A percentile compares a stretch with the other conserved stretches of the same genome.
Evolutionary conservation across 2,797 vertebrate genomes (phyloP).

Genomic region (Phalloptychus januarius): DNA sequence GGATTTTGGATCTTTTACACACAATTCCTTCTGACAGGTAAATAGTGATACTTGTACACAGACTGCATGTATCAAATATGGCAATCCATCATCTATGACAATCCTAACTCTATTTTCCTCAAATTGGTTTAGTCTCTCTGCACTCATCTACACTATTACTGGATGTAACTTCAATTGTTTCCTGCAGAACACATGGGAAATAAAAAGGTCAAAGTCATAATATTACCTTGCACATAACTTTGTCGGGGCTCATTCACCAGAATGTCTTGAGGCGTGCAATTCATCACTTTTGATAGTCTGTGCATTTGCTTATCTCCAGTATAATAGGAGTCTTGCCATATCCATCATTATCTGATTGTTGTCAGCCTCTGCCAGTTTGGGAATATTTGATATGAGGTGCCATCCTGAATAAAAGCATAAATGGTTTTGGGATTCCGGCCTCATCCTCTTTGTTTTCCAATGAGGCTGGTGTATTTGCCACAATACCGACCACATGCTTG

Average conservation of each 20-base stretch:
- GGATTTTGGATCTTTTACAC: not conserved
- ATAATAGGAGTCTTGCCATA: not conserved
- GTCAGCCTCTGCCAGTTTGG: not conserved
- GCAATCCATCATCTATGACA: not conserved
- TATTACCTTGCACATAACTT: not conserved
- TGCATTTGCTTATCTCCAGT: not conserved
- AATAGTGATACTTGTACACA: not conserved
- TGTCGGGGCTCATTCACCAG: not conserved
- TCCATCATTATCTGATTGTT: slow-evolving; percentile 4
- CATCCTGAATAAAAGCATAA: not conserved
- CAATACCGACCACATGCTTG: not conserved
- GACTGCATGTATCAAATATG: not conserved
- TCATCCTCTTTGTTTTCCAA: not conserved
- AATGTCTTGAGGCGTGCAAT: not conserved
- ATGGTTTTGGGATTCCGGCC: not conserved
- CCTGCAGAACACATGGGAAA: not conserved
- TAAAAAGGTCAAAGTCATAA: slow-evolving; percentile 1
- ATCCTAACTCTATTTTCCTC: not conserved
- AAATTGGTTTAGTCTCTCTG: not conserved
- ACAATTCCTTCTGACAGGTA: not conserved
- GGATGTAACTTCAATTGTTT: not conserved
- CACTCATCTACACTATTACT: not conserved
- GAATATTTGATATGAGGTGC: not conserved
- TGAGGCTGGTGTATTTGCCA: not conserved
- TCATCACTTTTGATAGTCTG: slow-evolving; percentile 8